A percentile compares a stretch with the other conserved stretches of the same genome.
Conservation (phyloP, 2,888 invertebrate species). For the Pantelozetes paolii region DNA sequence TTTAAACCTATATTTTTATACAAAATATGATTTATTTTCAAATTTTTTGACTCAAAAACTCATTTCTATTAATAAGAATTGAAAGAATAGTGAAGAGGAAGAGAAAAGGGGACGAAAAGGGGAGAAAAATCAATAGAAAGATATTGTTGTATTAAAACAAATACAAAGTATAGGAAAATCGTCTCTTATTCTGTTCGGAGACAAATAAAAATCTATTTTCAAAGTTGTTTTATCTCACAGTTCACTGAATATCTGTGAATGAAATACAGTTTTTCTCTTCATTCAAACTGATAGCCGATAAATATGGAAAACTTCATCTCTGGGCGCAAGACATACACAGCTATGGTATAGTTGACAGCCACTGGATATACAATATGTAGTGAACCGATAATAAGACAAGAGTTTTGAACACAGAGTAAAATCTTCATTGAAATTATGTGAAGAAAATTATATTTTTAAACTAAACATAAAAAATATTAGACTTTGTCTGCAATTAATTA, state of each 20-base stretch:
- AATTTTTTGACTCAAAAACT: too few relatives aligned
- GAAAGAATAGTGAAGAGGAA: too few relatives aligned
- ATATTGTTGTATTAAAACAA: constrained; percentile 27
- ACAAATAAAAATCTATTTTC: constrained; percentile 23
- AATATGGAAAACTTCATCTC: constrained; percentile 13
- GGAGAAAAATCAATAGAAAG: not conserved
- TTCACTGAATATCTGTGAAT: constrained; percentile 17
- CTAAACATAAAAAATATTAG: not conserved
- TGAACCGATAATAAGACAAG: not conserved
- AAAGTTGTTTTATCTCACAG: constrained; percentile 17
- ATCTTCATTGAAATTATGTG: not conserved
- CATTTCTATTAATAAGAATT: too few relatives aligned
- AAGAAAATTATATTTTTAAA: not conserved
- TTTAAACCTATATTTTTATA: too few relatives aligned
- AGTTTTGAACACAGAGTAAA: not conserved
- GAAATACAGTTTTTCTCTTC: constrained; percentile 5
- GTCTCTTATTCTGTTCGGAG: not conserved
- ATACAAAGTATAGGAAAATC: not conserved
- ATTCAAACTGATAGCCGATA: constrained; percentile 10
- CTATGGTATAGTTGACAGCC: not conserved
- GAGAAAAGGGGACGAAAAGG: too few relatives aligned
- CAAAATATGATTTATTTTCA: too few relatives aligned
- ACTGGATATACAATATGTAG: not conserved
- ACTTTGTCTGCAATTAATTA: constrained; percentile 12
- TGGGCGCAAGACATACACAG: not conserved